Conservation (phyloP, 2,888 invertebrate species). For the Gisinianus flammeolus region DNA sequence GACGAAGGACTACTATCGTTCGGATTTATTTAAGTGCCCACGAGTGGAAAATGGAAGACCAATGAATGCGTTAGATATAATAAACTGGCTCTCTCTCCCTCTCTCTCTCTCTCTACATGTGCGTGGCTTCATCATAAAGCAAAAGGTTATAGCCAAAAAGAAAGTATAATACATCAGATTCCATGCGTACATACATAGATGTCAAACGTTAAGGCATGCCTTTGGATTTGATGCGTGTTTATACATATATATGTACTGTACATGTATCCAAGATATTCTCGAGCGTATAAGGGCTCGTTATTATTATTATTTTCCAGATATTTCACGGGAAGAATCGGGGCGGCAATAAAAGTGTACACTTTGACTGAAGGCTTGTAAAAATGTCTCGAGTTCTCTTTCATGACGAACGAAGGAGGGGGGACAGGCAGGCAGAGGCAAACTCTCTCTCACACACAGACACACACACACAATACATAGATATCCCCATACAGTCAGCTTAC, state of each 20-base stretch:
- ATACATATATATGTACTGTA: not conserved
- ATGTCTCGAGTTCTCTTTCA: slow-evolving; percentile 57
- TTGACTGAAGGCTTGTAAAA: slow-evolving; percentile 60
- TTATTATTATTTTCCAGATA: slow-evolving; percentile 55
- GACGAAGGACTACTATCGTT: not conserved
- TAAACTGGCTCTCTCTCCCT: slow-evolving; percentile 8
- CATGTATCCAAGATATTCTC: not conserved
- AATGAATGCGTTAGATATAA: slow-evolving; percentile 10
- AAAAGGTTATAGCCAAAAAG: not conserved
- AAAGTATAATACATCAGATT: not conserved
- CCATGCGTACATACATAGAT: not conserved
- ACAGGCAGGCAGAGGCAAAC: not conserved
- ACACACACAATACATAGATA: not conserved
- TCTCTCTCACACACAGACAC: not conserved
- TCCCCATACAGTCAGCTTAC: slow-evolving; percentile 23
- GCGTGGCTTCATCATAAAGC: not conserved
- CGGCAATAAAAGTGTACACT: slow-evolving; percentile 58
- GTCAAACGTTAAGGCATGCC: not conserved
- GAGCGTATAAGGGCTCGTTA: slow-evolving; percentile 45
- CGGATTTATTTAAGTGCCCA: slow-evolving; percentile 28
- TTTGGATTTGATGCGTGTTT: not conserved
- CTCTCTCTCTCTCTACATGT: not conserved
- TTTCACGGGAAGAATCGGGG: slow-evolving; percentile 56
- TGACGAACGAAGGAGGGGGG: slow-evolving; percentile 32
- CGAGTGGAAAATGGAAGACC: not conserved